A percentile compares a stretch with the other conserved stretches of the same genome.
Evolutionary conservation across 2,113 vertebrate genomes (phyloP).

Genomic region (Mormoops blainvillei): DNA sequence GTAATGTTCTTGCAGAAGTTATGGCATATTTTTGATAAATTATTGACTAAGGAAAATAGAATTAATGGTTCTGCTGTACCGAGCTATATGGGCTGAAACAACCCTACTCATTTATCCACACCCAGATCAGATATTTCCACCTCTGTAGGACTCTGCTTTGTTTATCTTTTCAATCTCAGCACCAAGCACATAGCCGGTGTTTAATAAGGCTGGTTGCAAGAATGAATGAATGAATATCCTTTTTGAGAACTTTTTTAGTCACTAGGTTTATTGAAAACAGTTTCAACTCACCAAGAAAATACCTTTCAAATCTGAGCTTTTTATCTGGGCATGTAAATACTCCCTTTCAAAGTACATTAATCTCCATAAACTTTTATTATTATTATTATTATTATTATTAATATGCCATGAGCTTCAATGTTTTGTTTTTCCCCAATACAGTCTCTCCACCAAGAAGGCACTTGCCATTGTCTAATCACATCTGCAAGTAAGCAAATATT

Average conservation of each 20-base stretch:
- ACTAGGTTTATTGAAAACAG: conserved; percentile 31
- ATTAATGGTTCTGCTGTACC: background rate
- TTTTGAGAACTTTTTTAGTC: background rate
- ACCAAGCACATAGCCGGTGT: background rate
- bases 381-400: conserved; percentile 53
- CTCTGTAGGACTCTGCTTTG: background rate
- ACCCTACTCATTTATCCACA: background rate
- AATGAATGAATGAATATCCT: background rate
- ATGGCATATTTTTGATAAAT: background rate
- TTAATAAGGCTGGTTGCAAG: background rate
- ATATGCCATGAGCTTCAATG: background rate
- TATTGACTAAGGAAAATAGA: background rate
- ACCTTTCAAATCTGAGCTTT: conserved; percentile 29
- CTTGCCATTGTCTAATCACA: conserved; percentile 60
- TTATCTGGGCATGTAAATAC: conserved; percentile 47
- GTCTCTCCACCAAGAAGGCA: conserved; percentile 28
- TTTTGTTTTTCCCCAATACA: conserved; percentile 28
- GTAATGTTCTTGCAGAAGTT: conserved; percentile 8
- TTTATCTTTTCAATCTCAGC: background rate
- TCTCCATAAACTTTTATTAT: conserved; percentile 39
- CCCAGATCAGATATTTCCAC: background rate
- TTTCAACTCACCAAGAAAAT: conserved; percentile 30
- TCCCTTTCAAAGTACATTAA: conserved; percentile 58
- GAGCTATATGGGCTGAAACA: background rate
- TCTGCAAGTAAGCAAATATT: conserved; percentile 66